phyloP scores from a whole-genome alignment of 2,888 invertebrate species.

The Asteroscopus sphinx region DNA sequence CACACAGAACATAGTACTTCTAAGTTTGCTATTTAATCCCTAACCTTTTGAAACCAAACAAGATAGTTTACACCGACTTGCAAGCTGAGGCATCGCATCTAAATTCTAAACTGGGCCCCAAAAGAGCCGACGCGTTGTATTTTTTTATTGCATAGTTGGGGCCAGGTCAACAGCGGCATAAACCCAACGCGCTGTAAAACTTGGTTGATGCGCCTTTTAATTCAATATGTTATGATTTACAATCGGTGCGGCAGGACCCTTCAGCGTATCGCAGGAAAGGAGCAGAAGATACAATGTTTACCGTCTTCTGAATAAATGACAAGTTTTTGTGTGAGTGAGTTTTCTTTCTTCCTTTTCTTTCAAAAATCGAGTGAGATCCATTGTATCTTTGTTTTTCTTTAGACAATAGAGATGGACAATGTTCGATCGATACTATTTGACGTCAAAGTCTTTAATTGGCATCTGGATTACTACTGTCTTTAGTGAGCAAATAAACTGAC shows the following conservation, averaged over 20 bases:
- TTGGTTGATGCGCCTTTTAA: conserved; percentile 63
- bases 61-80: background rate
- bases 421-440: too few species aligned
- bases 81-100: conserved; percentile 7
- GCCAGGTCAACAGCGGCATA: conserved; percentile 53
- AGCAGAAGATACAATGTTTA: conserved; percentile 14
- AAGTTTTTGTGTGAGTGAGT: too few species aligned
- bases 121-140: conserved; percentile 26
- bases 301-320: too few species aligned
- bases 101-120: conserved; percentile 21
- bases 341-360: too few species aligned
- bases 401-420: too few species aligned
- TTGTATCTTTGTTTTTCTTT: too few species aligned
- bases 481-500: too few species aligned
- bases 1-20: too few species aligned
- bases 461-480: too few species aligned
- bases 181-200: conserved; percentile 61
- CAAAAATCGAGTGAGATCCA: too few species aligned
- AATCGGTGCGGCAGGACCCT: conserved; percentile 46
- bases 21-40: background rate
- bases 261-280: background rate
- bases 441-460: too few species aligned
- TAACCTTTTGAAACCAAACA: background rate
- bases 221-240: conserved; percentile 74
- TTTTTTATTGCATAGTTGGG: conserved; percentile 54